These are phyloP conservation scores for Antennarius maculatus DNA, from an alignment of 2,797 vertebrate species.

Conservation along the genomic window DNA sequence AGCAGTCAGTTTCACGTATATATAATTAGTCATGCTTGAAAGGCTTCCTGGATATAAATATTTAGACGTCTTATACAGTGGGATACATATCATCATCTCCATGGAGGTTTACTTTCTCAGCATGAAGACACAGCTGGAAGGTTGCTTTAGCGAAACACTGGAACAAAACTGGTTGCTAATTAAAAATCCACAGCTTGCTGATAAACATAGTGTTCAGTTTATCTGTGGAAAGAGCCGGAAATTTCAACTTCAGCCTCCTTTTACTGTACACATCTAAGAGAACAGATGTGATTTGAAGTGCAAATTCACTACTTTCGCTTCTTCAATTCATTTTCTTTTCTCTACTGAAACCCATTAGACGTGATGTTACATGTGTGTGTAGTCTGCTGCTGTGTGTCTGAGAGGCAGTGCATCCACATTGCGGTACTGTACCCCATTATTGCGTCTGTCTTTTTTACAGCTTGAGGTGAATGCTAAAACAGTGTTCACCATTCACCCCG, in stretches of 20 bases:
- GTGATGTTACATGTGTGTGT: conserved; percentile 2
- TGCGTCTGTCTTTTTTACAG: conserved; percentile 38
- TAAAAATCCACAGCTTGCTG: no score
- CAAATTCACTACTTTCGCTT: no score
- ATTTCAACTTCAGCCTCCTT: no score
- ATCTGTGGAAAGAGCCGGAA: no score
- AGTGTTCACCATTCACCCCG: conserved; percentile 62
- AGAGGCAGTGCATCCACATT: conserved; percentile 17
- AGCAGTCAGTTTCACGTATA: neutral
- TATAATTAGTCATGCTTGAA: neutral
- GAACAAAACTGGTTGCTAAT: no score
- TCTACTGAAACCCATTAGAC: conserved; percentile 4
- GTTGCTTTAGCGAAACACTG: no score
- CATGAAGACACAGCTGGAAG: no score
- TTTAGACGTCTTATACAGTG: neutral
- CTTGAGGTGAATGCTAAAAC: conserved; percentile 52
- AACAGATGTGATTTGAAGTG: neutral
- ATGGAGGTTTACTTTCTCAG: neutral
- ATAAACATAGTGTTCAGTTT: no score
- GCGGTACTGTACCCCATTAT: conserved; percentile 25
- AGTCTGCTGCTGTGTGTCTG: conserved; percentile 11
- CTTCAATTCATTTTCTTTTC: neutral
- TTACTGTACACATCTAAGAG: neutral
- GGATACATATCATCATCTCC: neutral
- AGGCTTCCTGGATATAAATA: conserved; percentile 4